phyloP scores from a whole-genome alignment of 2,888 invertebrate species.

The Drosophila nigritarsus region DNA sequence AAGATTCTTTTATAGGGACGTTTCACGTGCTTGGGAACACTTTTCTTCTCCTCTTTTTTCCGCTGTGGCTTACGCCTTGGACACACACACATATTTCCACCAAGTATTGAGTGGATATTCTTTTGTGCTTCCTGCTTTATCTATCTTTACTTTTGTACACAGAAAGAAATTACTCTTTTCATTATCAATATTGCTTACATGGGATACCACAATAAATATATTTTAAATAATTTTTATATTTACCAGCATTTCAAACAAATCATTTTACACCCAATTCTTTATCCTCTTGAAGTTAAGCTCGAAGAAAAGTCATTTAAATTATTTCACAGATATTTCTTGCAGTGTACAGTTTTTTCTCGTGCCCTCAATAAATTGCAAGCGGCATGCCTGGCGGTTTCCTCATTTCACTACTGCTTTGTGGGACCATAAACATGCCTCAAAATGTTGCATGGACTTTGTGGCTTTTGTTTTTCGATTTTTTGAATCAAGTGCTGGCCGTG shows the following conservation, averaged over 20 bases:
- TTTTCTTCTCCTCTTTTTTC: conserved; percentile 3
- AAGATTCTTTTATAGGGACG: conserved; percentile 19
- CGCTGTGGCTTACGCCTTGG: conserved; percentile 61
- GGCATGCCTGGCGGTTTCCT: conserved; percentile 18
- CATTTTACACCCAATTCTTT: background rate
- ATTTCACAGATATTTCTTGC: background rate
- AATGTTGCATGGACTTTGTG: conserved; percentile 63
- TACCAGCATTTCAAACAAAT: background rate
- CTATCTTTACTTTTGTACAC: background rate
- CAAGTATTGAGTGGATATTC: conserved; percentile 41
- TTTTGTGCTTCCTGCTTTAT: background rate
- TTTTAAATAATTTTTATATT: background rate
- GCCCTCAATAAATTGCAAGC: conserved; percentile 51
- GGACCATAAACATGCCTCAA: conserved; percentile 63
- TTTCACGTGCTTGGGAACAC: conserved; percentile 33
- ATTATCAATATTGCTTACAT: background rate
- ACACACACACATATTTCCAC: conserved; percentile 29
- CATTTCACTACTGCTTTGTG: conserved; percentile 24
- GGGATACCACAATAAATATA: background rate
- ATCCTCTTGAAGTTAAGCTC: background rate
- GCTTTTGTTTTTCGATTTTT: conserved; percentile 20
- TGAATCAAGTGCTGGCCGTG: conserved; percentile 33
- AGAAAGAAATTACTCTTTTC: background rate
- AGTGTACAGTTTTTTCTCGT: background rate
- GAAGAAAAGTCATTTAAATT: background rate